These are phyloP conservation scores for Choloepus didactylus DNA, from an alignment of 2,797 vertebrate genomes.

Conservation along the genomic window DNA sequence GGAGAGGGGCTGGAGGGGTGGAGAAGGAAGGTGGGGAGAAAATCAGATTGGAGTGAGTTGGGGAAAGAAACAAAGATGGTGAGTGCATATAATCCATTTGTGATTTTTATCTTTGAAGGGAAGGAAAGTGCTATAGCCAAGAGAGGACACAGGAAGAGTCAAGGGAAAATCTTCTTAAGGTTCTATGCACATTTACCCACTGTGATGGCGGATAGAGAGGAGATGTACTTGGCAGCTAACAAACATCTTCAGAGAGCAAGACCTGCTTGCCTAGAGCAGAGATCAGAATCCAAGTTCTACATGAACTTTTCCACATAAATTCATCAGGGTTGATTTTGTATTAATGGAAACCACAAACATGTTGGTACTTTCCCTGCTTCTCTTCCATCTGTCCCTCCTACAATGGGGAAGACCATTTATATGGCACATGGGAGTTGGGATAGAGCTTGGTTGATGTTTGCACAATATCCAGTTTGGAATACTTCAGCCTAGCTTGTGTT, in stretches of 20 bases:
- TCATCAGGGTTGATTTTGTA: background rate
- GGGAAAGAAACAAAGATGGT: background rate
- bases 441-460: background rate
- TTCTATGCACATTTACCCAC: background rate
- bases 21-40: background rate
- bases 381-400: background rate
- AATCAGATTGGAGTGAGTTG: background rate
- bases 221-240: background rate
- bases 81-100: background rate
- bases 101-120: background rate
- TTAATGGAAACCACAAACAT: background rate
- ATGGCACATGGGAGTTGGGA: rapidly evolving
- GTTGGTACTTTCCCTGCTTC: background rate
- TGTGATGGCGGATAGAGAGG: background rate
- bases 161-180: too few relatives aligned
- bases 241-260: background rate
- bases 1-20: background rate
- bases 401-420: background rate
- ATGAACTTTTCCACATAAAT: background rate
- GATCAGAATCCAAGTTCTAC: background rate
- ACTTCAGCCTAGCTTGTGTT: background rate
- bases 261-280: background rate
- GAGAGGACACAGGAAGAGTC: background rate
- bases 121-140: background rate
- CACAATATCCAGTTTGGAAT: background rate